Percentiles rank a stretch among this genome's conserved stretches.
phyloP scores from a whole-genome alignment of 2,888 invertebrate species.

The Tenodera sinensis region DNA sequence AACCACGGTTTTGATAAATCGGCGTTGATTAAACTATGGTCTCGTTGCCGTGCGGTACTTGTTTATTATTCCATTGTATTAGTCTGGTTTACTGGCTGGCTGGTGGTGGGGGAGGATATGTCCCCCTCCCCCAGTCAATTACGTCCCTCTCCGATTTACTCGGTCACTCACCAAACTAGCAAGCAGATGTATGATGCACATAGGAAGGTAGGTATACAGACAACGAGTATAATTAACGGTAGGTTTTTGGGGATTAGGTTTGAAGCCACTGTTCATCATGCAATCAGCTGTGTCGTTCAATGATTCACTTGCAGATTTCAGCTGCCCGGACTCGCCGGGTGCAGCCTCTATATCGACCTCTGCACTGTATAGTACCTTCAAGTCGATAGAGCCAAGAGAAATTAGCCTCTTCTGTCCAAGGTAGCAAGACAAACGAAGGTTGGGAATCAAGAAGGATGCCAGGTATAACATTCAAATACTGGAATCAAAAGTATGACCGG shows the following conservation, averaged over 20 bases:
- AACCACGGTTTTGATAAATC: constrained; percentile 17
- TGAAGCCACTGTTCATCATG: background rate
- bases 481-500: too few species aligned
- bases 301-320: constrained; percentile 1
- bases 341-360: background rate
- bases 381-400: too few species aligned
- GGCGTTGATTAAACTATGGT: constrained; percentile 16
- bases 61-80: constrained; percentile 16
- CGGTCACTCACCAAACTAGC: background rate
- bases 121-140: constrained; percentile 1
- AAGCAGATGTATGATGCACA: constrained; percentile 5
- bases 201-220: background rate
- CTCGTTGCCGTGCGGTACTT: background rate
- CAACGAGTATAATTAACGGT: constrained; percentile 10
- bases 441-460: too few species aligned
- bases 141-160: background rate
- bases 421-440: too few species aligned
- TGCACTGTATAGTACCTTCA: too few species aligned
- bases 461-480: too few species aligned
- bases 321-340: background rate
- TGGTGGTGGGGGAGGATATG: background rate
- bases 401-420: too few species aligned
- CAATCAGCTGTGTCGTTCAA: constrained; percentile 16
- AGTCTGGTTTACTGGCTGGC: background rate
- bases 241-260: background rate